Evolutionary conservation across 92 coral and sea anemone genomes (phyloP).

Genomic region (Pocillopora grandis): DNA sequence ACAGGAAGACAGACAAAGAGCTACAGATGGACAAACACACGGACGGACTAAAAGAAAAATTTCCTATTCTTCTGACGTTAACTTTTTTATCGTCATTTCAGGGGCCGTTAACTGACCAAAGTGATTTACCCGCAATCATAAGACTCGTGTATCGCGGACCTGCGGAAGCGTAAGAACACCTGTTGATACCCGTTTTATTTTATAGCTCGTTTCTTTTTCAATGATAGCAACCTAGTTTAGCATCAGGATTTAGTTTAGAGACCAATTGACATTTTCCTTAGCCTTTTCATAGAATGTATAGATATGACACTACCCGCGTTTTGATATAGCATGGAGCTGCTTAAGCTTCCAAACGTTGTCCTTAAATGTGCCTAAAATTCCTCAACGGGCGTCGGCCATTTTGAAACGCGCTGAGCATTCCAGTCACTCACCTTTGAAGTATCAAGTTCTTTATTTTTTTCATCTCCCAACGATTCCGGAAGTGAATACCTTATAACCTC

Average conservation of each 20-base stretch:
- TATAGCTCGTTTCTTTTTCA: background rate
- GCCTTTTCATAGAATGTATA: no score
- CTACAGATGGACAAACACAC: background rate
- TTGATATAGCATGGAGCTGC: no score
- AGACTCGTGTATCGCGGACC: slow-evolving; percentile 87
- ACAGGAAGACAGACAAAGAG: background rate
- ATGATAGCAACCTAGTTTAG: background rate
- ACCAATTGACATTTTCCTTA: no score
- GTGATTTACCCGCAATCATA: slow-evolving; percentile 82
- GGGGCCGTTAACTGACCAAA: slow-evolving; percentile 56
- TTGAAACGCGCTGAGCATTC: background rate
- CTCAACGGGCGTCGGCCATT: no score
- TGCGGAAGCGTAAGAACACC: slow-evolving; percentile 65
- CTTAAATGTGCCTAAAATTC: no score
- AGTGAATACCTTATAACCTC: no score
- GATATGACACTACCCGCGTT: no score
- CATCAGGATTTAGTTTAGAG: no score
- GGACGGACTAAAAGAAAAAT: background rate
- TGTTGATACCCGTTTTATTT: background rate
- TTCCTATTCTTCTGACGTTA: background rate
- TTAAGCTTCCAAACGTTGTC: no score
- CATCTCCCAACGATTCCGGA: background rate
- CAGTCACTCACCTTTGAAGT: background rate
- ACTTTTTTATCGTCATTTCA: background rate
- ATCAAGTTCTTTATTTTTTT: background rate